Conservation (phyloP, 2,113 vertebrate genomes). For the Pyrgilauda ruficollis region DNA sequence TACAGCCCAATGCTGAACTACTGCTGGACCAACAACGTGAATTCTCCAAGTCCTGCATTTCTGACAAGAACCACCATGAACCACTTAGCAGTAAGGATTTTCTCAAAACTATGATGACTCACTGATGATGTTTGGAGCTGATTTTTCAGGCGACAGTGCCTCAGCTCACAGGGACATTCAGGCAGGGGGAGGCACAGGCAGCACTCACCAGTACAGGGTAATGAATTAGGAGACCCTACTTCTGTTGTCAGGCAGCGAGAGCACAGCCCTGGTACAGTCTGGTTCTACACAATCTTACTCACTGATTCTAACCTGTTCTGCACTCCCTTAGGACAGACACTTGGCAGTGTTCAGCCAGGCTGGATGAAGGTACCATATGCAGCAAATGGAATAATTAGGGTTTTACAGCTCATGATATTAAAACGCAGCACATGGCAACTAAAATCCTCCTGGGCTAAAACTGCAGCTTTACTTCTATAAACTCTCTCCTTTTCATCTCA, state of each 20-base stretch:
- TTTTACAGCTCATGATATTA: background rate
- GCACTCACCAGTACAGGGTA: background rate
- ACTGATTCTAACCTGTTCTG: background rate
- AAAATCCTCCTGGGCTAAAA: constrained; percentile 29
- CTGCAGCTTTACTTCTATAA: constrained; percentile 12
- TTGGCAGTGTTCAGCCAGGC: background rate
- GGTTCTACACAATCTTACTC: background rate
- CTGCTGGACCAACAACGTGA: background rate
- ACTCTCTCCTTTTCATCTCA: constrained; percentile 11
- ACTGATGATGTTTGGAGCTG: background rate
- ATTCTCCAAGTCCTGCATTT: background rate
- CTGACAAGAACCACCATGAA: background rate
- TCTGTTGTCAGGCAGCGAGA: background rate
- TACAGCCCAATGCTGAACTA: background rate
- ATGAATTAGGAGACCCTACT: background rate
- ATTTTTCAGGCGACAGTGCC: background rate
- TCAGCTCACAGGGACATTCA: background rate
- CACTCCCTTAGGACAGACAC: background rate
- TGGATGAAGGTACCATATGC: background rate
- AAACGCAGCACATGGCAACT: background rate
- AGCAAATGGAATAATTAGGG: background rate
- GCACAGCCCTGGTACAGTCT: background rate
- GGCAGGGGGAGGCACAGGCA: background rate
- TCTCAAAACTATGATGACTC: background rate
- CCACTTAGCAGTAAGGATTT: background rate